A percentile compares a stretch with the other conserved stretches of the same genome.
Evolutionary conservation across 1,140 invertebrate species (phyloP).

Genomic region (Bathynomus jamesi): DNA sequence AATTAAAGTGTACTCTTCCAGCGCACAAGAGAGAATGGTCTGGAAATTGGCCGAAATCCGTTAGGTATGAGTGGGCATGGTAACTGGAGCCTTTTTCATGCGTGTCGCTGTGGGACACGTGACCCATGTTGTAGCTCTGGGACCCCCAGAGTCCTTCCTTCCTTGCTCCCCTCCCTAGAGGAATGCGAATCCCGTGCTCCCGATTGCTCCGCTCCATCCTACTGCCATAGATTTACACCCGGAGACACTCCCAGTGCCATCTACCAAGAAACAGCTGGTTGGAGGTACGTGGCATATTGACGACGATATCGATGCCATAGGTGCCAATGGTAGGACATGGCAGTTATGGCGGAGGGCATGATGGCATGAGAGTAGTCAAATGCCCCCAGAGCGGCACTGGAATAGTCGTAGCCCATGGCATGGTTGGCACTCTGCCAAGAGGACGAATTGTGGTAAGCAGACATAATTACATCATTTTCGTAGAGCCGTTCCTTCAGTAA

Average conservation of each 20-base stretch:
- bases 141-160: conserved; percentile 18
- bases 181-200: conserved; percentile 22
- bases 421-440: conserved; percentile 26
- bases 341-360: conserved; percentile 32
- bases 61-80: conserved; percentile 20
- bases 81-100: not conserved
- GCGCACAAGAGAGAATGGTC: conserved; percentile 31
- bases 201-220: conserved; percentile 19
- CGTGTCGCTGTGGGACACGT: not conserved
- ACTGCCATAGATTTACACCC: conserved; percentile 8
- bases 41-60: conserved; percentile 34
- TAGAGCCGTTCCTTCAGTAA: too few relatives aligned
- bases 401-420: conserved; percentile 31
- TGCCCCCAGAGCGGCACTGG: conserved; percentile 14
- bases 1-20: conserved; percentile 10
- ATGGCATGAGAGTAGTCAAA: conserved; percentile 31
- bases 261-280: conserved; percentile 4
- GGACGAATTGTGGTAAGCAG: too few relatives aligned
- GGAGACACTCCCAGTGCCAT: conserved; percentile 13
- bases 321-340: conserved; percentile 32
- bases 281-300: conserved; percentile 15
- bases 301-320: conserved; percentile 3
- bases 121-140: conserved; percentile 30
- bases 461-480: too few relatives aligned
- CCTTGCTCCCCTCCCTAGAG: conserved; percentile 22